These are phyloP conservation scores for Nomada hirtipes DNA, from an alignment of 2,888 invertebrate genomes.

Conservation along the genomic window DNA sequence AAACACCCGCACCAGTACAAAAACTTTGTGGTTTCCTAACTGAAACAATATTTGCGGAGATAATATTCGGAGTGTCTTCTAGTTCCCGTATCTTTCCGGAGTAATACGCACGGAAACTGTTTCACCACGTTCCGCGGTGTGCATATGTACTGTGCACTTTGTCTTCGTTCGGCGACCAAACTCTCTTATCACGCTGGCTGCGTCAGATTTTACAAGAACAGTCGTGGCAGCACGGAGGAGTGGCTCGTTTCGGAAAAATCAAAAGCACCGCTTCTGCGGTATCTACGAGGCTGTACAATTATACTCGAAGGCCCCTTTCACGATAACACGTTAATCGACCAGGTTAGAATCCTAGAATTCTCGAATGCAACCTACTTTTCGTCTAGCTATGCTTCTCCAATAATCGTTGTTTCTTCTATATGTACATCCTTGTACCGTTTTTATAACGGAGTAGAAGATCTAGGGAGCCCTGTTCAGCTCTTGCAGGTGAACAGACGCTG, in stretches of 20 bases:
- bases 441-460: not conserved
- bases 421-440: not conserved
- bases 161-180: conserved; percentile 7
- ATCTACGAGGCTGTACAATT: conserved; percentile 28
- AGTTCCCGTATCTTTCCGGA: conserved; percentile 2
- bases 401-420: not conserved
- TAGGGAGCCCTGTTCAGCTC: not conserved
- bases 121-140: conserved; percentile 8
- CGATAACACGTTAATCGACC: not conserved
- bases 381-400: not conserved
- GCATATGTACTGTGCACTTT: conserved; percentile 34
- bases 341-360: too few relatives aligned
- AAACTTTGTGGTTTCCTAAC: conserved; percentile 36
- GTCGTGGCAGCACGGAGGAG: not conserved
- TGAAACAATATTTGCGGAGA: conserved; percentile 56
- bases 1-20: not conserved
- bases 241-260: conserved; percentile 19
- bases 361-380: not conserved
- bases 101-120: not conserved
- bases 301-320: not conserved
- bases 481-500: not conserved
- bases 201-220: not conserved
- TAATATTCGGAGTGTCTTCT: conserved; percentile 34
- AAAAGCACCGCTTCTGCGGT: conserved; percentile 26
- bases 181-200: conserved; percentile 27